Percentiles rank a stretch among this genome's conserved stretches.
Evolutionary conservation across 2,888 invertebrate genomes (phyloP).

Genomic region (Tineola bisselliella): DNA sequence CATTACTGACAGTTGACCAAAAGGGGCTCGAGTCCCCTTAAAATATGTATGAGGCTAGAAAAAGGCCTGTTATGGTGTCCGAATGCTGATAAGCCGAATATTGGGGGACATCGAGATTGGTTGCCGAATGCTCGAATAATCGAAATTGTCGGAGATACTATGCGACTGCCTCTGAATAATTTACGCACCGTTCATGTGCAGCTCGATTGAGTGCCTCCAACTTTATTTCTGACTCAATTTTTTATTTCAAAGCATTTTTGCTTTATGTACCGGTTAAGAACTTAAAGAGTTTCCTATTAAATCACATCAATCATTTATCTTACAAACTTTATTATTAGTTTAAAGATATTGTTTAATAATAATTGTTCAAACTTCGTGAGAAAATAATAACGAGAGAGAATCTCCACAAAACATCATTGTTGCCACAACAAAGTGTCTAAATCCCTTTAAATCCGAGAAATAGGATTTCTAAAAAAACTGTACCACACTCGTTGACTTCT

Average conservation of each 20-base stretch:
- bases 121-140: conserved; percentile 20
- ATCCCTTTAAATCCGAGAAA: conserved; percentile 66
- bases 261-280: too few relatives aligned
- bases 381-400: conserved; percentile 59
- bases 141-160: conserved; percentile 5
- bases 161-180: conserved; percentile 10
- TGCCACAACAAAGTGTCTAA: conserved; percentile 66
- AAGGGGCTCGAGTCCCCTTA: conserved; percentile 57
- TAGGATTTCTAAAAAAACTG: conserved; percentile 44
- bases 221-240: background rate
- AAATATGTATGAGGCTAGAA: conserved; percentile 65
- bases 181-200: background rate
- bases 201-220: background rate
- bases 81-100: conserved; percentile 67
- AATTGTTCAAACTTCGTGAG: conserved; percentile 33
- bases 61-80: conserved; percentile 66
- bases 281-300: too few relatives aligned
- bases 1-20: conserved; percentile 69
- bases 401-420: conserved; percentile 56
- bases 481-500: conserved; percentile 57
- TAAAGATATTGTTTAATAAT: background rate
- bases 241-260: background rate
- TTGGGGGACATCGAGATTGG: conserved; percentile 51
- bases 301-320: too few relatives aligned
- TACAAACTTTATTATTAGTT: too few relatives aligned